Percentiles rank a stretch among this genome's conserved stretches.
Evolutionary conservation across 1,140 invertebrate species (phyloP).

Genomic region (Drosophila seguyi): DNA sequence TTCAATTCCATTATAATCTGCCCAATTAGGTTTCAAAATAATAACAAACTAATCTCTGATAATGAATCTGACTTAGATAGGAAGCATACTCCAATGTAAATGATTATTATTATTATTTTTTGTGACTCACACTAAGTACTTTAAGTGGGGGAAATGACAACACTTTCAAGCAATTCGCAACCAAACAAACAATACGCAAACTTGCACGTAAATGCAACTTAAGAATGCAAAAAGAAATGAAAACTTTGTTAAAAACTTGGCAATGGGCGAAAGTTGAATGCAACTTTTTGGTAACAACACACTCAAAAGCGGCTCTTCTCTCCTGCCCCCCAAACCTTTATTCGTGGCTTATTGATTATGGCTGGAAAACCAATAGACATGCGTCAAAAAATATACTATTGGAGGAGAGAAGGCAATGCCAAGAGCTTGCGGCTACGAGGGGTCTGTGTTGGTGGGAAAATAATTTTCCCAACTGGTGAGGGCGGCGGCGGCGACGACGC

Average conservation of each 20-base stretch:
- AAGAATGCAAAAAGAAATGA: not conserved
- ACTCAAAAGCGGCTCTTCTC: conserved; percentile 7
- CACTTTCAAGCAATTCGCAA: not conserved
- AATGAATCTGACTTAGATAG: conserved; percentile 11
- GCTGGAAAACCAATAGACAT: conserved; percentile 72
- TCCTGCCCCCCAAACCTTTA: conserved; percentile 42
- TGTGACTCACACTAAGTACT: not conserved
- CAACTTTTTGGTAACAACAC: conserved; percentile 12
- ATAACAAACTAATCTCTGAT: conserved; percentile 27
- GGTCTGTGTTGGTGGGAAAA: conserved; percentile 18
- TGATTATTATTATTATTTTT: not conserved
- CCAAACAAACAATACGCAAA: conserved; percentile 9
- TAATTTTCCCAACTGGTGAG: conserved; percentile 17
- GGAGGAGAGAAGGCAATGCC: not conserved
- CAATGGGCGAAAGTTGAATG: conserved; percentile 58
- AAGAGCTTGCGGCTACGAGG: not conserved
- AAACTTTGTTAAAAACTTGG: conserved; percentile 8
- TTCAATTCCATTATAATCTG: conserved; percentile 2
- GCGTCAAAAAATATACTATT: conserved; percentile 40
- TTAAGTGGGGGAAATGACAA: not conserved
- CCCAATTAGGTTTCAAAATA: conserved; percentile 11
- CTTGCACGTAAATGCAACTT: not conserved
- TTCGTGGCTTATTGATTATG: conserved; percentile 65
- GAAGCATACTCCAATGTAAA: not conserved
- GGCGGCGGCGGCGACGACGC: conserved; percentile 16